phyloP scores from a whole-genome alignment of 2,888 invertebrate genomes.

The Himalopsyche tibetana region DNA sequence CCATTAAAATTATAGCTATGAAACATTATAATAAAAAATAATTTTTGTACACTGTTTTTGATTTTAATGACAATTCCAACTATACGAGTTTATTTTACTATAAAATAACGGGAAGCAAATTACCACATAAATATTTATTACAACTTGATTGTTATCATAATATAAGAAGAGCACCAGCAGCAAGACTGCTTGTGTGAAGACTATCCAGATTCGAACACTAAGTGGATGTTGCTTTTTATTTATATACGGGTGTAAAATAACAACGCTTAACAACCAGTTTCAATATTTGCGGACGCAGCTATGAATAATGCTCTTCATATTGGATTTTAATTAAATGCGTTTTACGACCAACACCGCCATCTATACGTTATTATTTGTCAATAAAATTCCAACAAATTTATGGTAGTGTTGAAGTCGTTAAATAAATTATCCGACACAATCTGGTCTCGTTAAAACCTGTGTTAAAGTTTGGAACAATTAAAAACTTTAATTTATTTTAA shows the following conservation, averaged over 20 bases:
- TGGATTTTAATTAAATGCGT: constrained; percentile 21
- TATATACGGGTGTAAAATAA: not conserved
- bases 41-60: too few species aligned
- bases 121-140: not conserved
- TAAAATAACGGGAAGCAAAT: too few species aligned
- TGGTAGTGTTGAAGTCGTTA: constrained; percentile 13
- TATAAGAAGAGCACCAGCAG: not conserved
- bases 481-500: constrained; percentile 6
- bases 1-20: too few species aligned
- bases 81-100: too few species aligned
- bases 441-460: constrained; percentile 42
- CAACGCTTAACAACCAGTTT: not conserved
- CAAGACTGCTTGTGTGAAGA: not conserved
- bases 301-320: constrained; percentile 12
- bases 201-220: not conserved
- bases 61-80: too few species aligned
- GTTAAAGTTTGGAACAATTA: constrained; percentile 11
- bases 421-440: constrained; percentile 37
- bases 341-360: constrained; percentile 33
- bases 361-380: constrained; percentile 35
- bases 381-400: constrained; percentile 28
- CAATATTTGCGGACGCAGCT: constrained; percentile 13
- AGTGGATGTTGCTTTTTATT: not conserved
- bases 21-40: too few species aligned
- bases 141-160: not conserved